A percentile compares a stretch with the other conserved stretches of the same genome.
Evolutionary conservation across 1,140 invertebrate genomes (phyloP).

Genomic region (Macrobrachium rosenbergii): DNA sequence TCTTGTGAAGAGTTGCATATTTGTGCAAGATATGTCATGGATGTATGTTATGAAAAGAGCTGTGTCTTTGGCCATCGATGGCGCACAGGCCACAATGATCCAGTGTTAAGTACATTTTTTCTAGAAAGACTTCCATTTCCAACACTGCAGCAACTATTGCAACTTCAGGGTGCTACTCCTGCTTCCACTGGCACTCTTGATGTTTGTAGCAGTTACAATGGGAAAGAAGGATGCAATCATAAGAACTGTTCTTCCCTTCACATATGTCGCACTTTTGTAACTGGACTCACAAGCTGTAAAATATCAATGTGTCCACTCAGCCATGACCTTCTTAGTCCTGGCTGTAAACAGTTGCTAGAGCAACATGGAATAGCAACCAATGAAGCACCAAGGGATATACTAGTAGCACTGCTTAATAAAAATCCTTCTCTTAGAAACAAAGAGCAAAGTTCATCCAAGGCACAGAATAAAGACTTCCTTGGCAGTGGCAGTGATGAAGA

Average conservation of each 20-base stretch:
- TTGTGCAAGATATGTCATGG: background rate
- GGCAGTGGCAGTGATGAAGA: background rate
- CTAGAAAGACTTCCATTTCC: background rate
- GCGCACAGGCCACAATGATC: background rate
- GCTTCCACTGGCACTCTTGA: background rate
- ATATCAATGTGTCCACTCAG: background rate
- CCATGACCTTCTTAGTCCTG: background rate
- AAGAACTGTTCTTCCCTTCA: background rate
- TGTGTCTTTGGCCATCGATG: conserved; percentile 12
- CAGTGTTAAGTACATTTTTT: background rate
- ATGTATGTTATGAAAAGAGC: background rate
- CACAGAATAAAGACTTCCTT: background rate
- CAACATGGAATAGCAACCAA: conserved; percentile 1
- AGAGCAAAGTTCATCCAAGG: too few species aligned
- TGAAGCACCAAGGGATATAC: conserved; percentile 9
- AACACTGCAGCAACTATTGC: background rate
- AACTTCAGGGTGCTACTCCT: background rate
- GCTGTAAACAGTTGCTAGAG: background rate
- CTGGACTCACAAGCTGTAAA: background rate
- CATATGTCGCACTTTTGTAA: conserved; percentile 5
- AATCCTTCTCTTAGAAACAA: background rate
- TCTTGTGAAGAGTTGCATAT: background rate
- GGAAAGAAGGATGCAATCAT: background rate
- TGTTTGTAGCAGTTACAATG: background rate
- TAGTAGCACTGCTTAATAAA: background rate